These are phyloP conservation scores for Phrixothrix hirtus DNA, from an alignment of 2,888 invertebrate genomes.

Conservation along the genomic window DNA sequence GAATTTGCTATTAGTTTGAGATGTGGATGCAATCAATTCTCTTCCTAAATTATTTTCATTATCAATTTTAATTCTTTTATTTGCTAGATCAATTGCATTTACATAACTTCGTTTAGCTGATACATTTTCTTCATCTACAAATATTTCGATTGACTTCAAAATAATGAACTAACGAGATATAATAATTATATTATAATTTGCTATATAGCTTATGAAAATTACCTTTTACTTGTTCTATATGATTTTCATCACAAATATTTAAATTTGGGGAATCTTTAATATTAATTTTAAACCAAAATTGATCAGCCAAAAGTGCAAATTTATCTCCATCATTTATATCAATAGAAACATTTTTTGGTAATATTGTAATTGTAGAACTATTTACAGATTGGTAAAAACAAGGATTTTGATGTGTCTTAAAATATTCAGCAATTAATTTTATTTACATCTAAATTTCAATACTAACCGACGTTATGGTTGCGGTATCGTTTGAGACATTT, in stretches of 20 bases:
- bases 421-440: slow-evolving; percentile 7
- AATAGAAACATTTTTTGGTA: slow-evolving; percentile 50
- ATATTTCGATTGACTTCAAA: no score
- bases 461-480: slow-evolving; percentile 56
- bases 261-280: no score
- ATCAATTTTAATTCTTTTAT: background rate
- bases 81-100: background rate
- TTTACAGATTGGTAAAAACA: slow-evolving; percentile 56
- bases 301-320: slow-evolving; percentile 60
- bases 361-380: slow-evolving; percentile 46
- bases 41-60: slow-evolving; percentile 1
- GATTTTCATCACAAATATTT: no score
- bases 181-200: no score
- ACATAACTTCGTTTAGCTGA: background rate
- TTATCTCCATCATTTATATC: slow-evolving; percentile 57
- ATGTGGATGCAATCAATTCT: no score
- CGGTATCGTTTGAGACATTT: slow-evolving; percentile 50
- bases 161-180: no score
- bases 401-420: slow-evolving; percentile 61
- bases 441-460: slow-evolving; percentile 1
- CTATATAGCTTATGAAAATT: background rate
- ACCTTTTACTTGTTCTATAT: no score
- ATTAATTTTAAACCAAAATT: slow-evolving; percentile 59
- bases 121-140: no score
- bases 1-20: no score